Evolutionary conservation across 2,888 invertebrate species (phyloP), one percentile per base, ranked within the genome.

Genomic region (Synergus itoensis): DNA sequence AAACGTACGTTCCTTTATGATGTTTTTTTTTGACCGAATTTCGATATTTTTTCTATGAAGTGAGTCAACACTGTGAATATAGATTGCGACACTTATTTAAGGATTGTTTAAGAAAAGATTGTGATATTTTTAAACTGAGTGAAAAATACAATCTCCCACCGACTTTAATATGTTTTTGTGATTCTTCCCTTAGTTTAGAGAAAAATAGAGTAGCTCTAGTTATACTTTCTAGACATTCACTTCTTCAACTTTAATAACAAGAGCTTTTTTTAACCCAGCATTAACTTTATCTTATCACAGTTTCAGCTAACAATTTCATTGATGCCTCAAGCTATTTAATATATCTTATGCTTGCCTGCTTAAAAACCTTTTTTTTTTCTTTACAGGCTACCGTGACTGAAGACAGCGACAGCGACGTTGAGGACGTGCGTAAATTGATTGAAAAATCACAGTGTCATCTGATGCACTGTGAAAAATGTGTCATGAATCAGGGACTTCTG

Each of bases 371-470:
- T 36, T 73, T n/a, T 73, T 73, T 53, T 62, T 62, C 28, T 28
- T 73, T 73, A 12, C 73, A 73, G 73, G 40, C 40, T 73, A 53
- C 88, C 18, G 90, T 89, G 64, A 89, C 91, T 48, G 91, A 91
- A 78, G 91, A 91, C 76, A 95, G 95, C 75, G 96, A 96, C 88
- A 95, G 95, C 78, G 96, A 96, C 87, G 91, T 94, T 53, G 96
- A 96, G 84, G 95, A 95, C 83, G 93, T 95, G 57, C 94, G 94
- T 75, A 93, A 95, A 86, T 92, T 96, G 53, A 92, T 96, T 76
- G 93, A 95, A 69, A 94, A 95, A 80, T 95, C 96, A 40, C 93
- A 94, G 84, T 92, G 93, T 80, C 95, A 95, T 90, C 92, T 96
- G 84, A 93, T 93, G 77, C 93, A 94, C 78, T 94, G 95, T 0